These are phyloP conservation scores for Melitaea cinxia DNA, from an alignment of 1,140 invertebrate genomes.

Conservation along the genomic window DNA sequence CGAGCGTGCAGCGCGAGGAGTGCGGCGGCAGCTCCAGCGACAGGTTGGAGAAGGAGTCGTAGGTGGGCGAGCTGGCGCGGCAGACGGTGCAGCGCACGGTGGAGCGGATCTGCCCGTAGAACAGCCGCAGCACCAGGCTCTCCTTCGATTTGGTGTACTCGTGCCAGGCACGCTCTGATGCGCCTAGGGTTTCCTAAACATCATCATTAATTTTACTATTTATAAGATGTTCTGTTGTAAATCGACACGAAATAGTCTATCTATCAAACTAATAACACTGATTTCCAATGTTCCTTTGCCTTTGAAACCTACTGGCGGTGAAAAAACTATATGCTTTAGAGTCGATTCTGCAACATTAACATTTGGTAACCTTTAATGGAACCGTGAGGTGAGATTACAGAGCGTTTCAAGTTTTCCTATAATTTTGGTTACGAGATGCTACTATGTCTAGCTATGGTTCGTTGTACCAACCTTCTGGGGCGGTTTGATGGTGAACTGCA, in stretches of 20 bases:
- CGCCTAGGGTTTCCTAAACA: constrained; percentile 61
- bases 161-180: constrained; percentile 88
- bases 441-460: neutral
- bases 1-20: constrained; percentile 85
- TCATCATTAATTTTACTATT: neutral
- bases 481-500: constrained; percentile 82
- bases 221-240: too few relatives aligned
- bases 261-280: too few relatives aligned
- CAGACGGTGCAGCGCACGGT: constrained; percentile 91
- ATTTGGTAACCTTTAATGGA: too few relatives aligned
- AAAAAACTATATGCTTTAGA: too few relatives aligned
- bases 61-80: constrained; percentile 89
- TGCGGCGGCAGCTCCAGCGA: constrained; percentile 89
- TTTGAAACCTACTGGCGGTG: too few relatives aligned
- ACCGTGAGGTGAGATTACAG: too few relatives aligned
- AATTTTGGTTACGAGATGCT: too few relatives aligned
- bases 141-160: constrained; percentile 88
- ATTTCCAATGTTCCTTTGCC: too few relatives aligned
- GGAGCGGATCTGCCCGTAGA: constrained; percentile 94
- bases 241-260: too few relatives aligned
- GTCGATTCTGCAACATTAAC: too few relatives aligned
- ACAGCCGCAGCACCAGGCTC: constrained; percentile 91
- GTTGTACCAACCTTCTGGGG: constrained; percentile 55
- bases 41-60: constrained; percentile 95
- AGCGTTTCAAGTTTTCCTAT: too few relatives aligned